Base-by-base conservation (phyloP, 2,888 invertebrate genomes). In the Plagodis dolabraria region DNA sequence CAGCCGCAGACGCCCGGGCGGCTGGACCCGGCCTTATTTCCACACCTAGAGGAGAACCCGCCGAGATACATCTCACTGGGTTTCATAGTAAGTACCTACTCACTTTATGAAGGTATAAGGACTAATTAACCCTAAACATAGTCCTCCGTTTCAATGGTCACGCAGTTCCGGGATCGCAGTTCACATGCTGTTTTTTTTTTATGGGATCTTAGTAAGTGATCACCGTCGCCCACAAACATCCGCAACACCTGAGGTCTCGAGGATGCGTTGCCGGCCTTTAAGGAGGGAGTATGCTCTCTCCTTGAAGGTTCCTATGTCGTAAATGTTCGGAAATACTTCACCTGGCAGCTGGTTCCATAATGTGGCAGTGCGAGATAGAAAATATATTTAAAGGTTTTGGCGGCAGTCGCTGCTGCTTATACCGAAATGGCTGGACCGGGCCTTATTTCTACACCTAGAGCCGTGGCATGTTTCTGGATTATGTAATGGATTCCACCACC, bases 121-220 rank as follows among this genome's bases (percentile, higher is more conserved):
- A 38, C 22, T 22, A 22, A 22, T 22, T 22, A 1, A 22, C 22
- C 4, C 1, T 22, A 4, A 22, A 22, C 22, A 22, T 22, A n/a
- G 22, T 22, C 48, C 98, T 99, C 38, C 95, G 96, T 35, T 96
- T 96, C 81, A 96, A 96, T 86, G 96, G 96, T 0, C 95, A 95
- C 80, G 95, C 96, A 0, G 96, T 96, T 0, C 96, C 95, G 68
- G 98, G 99, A 0, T 98, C 98, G 9, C 99, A 99, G n/a, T 99
- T 99, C 88, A 96, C 95, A 36, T 99, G 98, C 78, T 95, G n/a
- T n/a, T n/a, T n/a, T n/a, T n/a, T n/a, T n/a, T n/a, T n/a, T n/a
- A n/a, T n/a, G n/a, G n/a, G n/a, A n/a, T n/a, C n/a, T n/a, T n/a
- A n/a, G n/a, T n/a, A n/a, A n/a, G n/a, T n/a, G n/a, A n/a, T n/a